Base-by-base conservation (phyloP, 92 coral and sea anemone genomes). In the Micromussa lordhowensis region DNA sequence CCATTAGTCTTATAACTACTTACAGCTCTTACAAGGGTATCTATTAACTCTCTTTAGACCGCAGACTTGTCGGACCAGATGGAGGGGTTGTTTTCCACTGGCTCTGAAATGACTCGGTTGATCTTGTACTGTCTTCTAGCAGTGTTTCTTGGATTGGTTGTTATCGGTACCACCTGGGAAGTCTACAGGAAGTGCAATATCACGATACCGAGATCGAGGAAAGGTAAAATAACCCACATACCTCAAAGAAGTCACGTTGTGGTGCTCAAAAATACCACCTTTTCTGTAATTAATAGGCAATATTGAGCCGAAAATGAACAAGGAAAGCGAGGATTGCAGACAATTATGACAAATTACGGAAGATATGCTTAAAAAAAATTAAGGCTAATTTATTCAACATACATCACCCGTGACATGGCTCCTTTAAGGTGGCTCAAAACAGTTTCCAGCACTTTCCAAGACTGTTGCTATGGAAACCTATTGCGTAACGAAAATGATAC, bases 31-130 rank as follows among this genome's bases (percentile, higher is more conserved):
- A 16, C 2, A 34, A 71, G 24, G 16, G 16, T 34, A 71, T 71
- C 9, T 9, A 9, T n/a, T 61, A 24, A 22, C 68, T 22, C 26
- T 21, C 12, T 71, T 32, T 31, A 71, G 77, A 71, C 77, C 9
- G 77, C 77, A 36, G 77, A 71, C 38, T 71, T 71, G 77, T 71
- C 31, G 7, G 77, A 34, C 19, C 40, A 71, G 34, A 71, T 71
- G 77, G 81, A 51, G 16, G 80, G 80, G 1, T 13, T 77, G 16
- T 77, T 77, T 38, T 77, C 81, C 81, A 77, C 58, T 77, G 81
- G 59, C 14, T 77, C 81, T 44, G 26, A 77, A 48, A 77, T 77
- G 61, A 77, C 81, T 59, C 35, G 32, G 31, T 4, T 40, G 10
- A 77, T 51, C 4, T 26, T 77, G 32, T 77, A 30, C 14, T 6